These are phyloP conservation scores for Athrips mouffetella DNA, from an alignment of 2,888 invertebrate species.

Conservation along the genomic window DNA sequence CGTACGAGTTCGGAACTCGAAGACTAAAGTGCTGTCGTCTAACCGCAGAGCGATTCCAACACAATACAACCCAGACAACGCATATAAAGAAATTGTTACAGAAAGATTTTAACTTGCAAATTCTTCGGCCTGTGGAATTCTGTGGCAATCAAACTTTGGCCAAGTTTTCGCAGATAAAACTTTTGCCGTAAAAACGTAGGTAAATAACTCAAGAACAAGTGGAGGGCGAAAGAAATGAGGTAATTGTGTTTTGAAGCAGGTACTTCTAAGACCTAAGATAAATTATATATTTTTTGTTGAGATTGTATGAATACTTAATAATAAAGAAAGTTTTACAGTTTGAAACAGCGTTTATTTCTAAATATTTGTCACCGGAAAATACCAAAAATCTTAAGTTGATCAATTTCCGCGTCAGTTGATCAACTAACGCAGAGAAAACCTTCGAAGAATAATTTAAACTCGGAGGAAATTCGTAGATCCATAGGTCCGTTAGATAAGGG, in stretches of 20 bases:
- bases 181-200: conserved; percentile 28
- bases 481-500: too few relatives aligned
- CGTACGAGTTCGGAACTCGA: conserved; percentile 2
- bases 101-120: conserved; percentile 23
- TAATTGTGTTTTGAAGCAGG: conserved; percentile 15
- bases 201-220: conserved; percentile 30
- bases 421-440: too few relatives aligned
- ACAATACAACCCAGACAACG: conserved; percentile 5
- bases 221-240: conserved; percentile 22
- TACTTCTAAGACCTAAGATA: not conserved
- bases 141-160: conserved; percentile 36
- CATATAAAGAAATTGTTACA: conserved; percentile 13
- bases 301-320: too few relatives aligned
- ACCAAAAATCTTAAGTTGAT: too few relatives aligned
- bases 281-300: not conserved
- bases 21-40: conserved; percentile 15
- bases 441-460: too few relatives aligned
- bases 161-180: conserved; percentile 37
- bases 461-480: too few relatives aligned
- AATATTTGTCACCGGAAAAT: too few relatives aligned
- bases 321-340: too few relatives aligned
- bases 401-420: too few relatives aligned
- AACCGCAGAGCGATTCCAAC: conserved; percentile 14
- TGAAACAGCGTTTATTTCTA: too few relatives aligned
- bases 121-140: conserved; percentile 30